phyloP scores from a whole-genome alignment of 2,113 vertebrate genomes.

The Forbesichthys papilliferus region DNA sequence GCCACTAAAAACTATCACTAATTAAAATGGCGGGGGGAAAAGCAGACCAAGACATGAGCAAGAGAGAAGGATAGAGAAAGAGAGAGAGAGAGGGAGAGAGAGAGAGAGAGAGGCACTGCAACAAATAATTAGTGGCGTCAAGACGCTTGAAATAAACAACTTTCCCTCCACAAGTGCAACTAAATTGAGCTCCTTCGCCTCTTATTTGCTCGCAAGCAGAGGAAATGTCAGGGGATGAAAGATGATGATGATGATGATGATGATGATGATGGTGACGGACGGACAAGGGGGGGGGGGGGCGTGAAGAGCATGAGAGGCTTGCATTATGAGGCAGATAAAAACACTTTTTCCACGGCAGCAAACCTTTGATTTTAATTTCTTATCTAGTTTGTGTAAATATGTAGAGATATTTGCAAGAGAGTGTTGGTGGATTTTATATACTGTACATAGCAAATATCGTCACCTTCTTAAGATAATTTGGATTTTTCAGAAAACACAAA shows the following conservation, averaged over 20 bases:
- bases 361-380: not conserved
- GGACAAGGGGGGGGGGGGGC: not conserved
- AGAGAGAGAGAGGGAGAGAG: slow-evolving; percentile 38
- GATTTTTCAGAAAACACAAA: too few relatives aligned
- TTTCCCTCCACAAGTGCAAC: slow-evolving; percentile 62
- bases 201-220: slow-evolving; percentile 28
- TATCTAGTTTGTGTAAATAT: too few relatives aligned
- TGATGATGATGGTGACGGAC: not conserved
- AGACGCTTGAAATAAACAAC: slow-evolving; percentile 69
- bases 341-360: too few relatives aligned
- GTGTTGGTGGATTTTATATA: too few relatives aligned
- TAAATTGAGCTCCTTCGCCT: slow-evolving; percentile 47
- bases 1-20: slow-evolving; percentile 67
- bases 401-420: too few relatives aligned
- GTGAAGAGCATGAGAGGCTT: not conserved
- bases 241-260: too few relatives aligned
- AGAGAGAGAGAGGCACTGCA: slow-evolving; percentile 34
- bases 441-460: too few relatives aligned
- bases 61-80: slow-evolving; percentile 30
- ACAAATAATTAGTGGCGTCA: slow-evolving; percentile 78
- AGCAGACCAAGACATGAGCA: too few relatives aligned
- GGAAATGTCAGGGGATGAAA: not conserved
- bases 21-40: slow-evolving; percentile 66
- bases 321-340: too few relatives aligned
- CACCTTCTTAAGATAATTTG: too few relatives aligned